Evolutionary conservation across 2,888 invertebrate genomes (phyloP).

Genomic region (Petrophora chlorosata): DNA sequence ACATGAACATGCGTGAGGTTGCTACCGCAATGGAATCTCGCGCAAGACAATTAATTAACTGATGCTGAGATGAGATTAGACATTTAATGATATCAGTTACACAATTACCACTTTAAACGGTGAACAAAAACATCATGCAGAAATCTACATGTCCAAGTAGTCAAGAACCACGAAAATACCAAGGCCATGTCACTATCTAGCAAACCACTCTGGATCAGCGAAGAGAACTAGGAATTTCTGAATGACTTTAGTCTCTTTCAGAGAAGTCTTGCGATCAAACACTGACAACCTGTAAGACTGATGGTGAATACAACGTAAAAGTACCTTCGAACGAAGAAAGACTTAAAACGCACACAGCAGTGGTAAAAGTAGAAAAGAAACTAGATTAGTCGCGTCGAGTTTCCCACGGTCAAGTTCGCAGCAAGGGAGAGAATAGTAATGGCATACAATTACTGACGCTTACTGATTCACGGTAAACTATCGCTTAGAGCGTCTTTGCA

Average conservation of each 20-base stretch:
- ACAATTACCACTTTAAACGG: conserved; percentile 9
- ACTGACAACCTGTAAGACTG: no score
- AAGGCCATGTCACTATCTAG: no score
- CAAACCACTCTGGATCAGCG: no score
- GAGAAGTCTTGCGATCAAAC: no score
- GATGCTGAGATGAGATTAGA: conserved; percentile 4
- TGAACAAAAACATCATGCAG: no score
- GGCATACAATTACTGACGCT: conserved; percentile 21
- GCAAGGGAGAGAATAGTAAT: conserved; percentile 47
- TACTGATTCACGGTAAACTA: conserved; percentile 20
- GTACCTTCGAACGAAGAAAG: conserved; percentile 22
- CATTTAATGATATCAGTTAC: conserved; percentile 10
- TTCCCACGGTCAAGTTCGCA: conserved; percentile 69
- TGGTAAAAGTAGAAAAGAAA: conserved; percentile 65
- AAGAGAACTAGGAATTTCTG: no score
- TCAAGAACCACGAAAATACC: no score
- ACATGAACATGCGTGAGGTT: conserved; percentile 6
- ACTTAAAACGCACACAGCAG: conserved; percentile 24
- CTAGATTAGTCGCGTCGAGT: conserved; percentile 36
- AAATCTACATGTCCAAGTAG: no score
- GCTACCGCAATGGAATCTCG: conserved; percentile 8
- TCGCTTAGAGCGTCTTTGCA: conserved; percentile 1
- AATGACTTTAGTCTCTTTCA: no score
- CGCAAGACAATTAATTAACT: conserved; percentile 13
- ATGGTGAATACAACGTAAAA: conserved; percentile 16